Conservation (phyloP, 1,140 invertebrate genomes). For the Drosophila bipectinata region DNA sequence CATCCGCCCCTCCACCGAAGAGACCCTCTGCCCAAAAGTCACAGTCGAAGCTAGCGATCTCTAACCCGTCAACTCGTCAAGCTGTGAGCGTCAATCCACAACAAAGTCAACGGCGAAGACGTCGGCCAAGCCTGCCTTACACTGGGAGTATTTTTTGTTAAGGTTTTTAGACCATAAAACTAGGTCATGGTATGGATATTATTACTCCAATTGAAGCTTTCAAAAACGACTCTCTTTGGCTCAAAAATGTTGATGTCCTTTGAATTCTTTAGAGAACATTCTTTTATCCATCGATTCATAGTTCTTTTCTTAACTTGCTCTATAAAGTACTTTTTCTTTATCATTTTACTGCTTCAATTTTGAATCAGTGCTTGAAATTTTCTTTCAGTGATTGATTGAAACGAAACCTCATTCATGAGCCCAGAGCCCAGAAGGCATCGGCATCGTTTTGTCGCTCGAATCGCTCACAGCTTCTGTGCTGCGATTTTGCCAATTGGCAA, state of each 20-base stretch:
- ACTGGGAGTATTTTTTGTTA: neutral
- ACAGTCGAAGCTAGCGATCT: constrained; percentile 52
- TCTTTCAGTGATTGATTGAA: constrained; percentile 29
- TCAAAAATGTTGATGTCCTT: too few relatives aligned
- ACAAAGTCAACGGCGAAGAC: constrained; percentile 56
- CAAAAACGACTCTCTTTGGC: too few relatives aligned
- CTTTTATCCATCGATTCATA: too few relatives aligned
- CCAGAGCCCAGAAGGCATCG: constrained; percentile 33
- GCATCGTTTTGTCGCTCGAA: constrained; percentile 29
- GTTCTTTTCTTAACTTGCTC: too few relatives aligned
- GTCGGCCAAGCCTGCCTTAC: constrained; percentile 69
- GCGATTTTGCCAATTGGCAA: constrained; percentile 51
- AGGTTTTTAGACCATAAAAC: too few relatives aligned
- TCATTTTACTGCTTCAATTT: too few relatives aligned
- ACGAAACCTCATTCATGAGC: constrained; percentile 48
- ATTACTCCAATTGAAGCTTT: too few relatives aligned
- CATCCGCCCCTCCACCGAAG: neutral
- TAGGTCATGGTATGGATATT: too few relatives aligned
- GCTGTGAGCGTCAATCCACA: constrained; percentile 66
- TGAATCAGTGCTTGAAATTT: neutral
- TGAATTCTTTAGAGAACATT: too few relatives aligned
- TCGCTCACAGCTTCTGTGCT: constrained; percentile 51
- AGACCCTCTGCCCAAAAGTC: constrained; percentile 42
- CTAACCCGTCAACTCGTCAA: constrained; percentile 77
- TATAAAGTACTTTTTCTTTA: too few relatives aligned